Evolutionary conservation across 2,888 invertebrate species (phyloP).

Genomic region (Tetragnatha montana): DNA sequence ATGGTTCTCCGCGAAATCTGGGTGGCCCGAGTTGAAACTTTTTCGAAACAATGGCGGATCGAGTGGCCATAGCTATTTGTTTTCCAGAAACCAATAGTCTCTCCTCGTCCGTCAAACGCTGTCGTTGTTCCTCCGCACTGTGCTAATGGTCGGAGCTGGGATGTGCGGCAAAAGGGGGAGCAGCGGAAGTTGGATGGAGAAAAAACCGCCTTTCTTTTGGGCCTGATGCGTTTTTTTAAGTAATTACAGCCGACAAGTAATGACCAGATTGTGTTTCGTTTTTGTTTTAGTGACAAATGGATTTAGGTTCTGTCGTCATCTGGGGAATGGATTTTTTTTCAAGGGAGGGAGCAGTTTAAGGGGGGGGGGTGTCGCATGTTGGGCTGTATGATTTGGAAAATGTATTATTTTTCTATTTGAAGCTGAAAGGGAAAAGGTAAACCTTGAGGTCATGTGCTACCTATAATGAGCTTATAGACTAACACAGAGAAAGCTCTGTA

Average conservation of each 20-base stretch:
- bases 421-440: no score
- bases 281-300: conserved; percentile 12
- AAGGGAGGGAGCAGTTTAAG: no score
- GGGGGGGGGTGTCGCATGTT: no score
- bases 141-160: conserved; percentile 42
- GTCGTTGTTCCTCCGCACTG: conserved; percentile 48
- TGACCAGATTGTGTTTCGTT: conserved; percentile 25
- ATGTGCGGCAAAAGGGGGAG: background rate
- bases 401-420: no score
- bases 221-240: conserved; percentile 48
- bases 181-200: background rate
- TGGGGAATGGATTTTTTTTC: background rate
- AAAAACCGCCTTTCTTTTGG: conserved; percentile 33
- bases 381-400: no score
- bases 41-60: conserved; percentile 62
- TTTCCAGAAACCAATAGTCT: conserved; percentile 61
- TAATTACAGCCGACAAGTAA: conserved; percentile 52
- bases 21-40: conserved; percentile 58
- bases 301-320: conserved; percentile 3
- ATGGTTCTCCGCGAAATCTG: conserved; percentile 17
- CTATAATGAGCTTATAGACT: no score
- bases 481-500: no score
- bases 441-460: no score
- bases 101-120: conserved; percentile 66
- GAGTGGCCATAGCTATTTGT: conserved; percentile 65